phyloP scores from a whole-genome alignment of 1,140 invertebrate genomes.

The Musca vetustissima region DNA sequence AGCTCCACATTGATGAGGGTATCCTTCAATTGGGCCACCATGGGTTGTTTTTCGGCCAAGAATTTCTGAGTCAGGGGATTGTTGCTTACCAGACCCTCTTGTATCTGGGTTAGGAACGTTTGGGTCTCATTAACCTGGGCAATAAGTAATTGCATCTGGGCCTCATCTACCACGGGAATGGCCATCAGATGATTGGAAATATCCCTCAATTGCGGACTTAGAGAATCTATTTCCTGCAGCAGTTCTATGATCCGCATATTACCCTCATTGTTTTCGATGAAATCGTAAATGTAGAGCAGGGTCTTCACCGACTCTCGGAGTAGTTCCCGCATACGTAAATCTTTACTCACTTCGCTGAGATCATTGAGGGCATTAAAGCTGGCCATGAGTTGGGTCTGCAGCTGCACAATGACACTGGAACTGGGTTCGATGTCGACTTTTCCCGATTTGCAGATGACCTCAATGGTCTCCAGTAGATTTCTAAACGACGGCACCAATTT shows the following conservation, averaged over 20 bases:
- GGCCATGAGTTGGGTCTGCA: conserved; percentile 47
- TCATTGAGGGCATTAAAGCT: conserved; percentile 46
- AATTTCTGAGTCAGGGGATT: conserved; percentile 35
- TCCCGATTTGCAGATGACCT: conserved; percentile 32
- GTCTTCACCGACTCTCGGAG: conserved; percentile 40
- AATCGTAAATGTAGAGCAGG: conserved; percentile 44
- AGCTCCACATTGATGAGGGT: conserved; percentile 24
- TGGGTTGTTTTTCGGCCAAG: conserved; percentile 37
- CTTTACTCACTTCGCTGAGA: conserved; percentile 32
- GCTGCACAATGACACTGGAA: conserved; percentile 37
- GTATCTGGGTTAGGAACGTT: conserved; percentile 39
- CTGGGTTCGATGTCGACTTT: conserved; percentile 45
- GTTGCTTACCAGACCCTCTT: conserved; percentile 38
- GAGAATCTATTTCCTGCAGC: conserved; percentile 47
- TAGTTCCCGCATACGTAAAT: conserved; percentile 29
- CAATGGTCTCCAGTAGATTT: conserved; percentile 32
- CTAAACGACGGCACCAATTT: conserved; percentile 32
- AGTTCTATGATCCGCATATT: conserved; percentile 45
- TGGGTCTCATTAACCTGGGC: conserved; percentile 42
- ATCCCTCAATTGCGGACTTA: conserved; percentile 38
- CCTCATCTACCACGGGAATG: conserved; percentile 25
- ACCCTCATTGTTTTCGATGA: conserved; percentile 47
- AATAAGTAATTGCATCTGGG: conserved; percentile 36
- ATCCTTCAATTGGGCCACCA: conserved; percentile 36
- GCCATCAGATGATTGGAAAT: conserved; percentile 18